Conservation (phyloP, 2,888 invertebrate species). For the Miltochrista miniata region DNA sequence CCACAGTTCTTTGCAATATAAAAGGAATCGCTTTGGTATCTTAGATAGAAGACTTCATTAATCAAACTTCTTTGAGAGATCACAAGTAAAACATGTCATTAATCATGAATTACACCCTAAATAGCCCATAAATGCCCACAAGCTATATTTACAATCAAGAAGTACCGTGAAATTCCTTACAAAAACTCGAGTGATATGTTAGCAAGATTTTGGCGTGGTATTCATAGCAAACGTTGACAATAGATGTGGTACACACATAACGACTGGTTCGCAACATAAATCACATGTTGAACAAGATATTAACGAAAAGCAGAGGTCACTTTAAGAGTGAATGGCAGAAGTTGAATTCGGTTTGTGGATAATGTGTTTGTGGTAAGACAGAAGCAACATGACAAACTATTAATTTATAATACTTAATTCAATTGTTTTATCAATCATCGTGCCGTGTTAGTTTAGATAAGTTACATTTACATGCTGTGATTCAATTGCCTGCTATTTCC, state of each 20-base stretch:
- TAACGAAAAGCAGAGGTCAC: slow-evolving; percentile 37
- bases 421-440: too few species aligned
- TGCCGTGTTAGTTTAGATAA: too few species aligned
- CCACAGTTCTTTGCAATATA: not conserved
- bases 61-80: slow-evolving; percentile 47
- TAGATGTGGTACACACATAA: slow-evolving; percentile 41
- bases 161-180: slow-evolving; percentile 64
- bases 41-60: slow-evolving; percentile 35
- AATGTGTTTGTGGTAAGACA: not conserved
- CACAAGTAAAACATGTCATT: slow-evolving; percentile 61
- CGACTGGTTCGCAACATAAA: slow-evolving; percentile 63
- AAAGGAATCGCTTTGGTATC: not conserved
- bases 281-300: slow-evolving; percentile 75
- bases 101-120: slow-evolving; percentile 62
- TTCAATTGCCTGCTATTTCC: too few species aligned
- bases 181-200: slow-evolving; percentile 49
- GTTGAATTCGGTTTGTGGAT: not conserved
- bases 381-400: too few species aligned
- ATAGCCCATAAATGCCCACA: slow-evolving; percentile 79
- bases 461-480: too few species aligned
- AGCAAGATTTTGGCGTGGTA: slow-evolving; percentile 58
- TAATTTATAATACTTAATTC: too few species aligned
- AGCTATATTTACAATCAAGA: slow-evolving; percentile 55
- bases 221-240: slow-evolving; percentile 28
- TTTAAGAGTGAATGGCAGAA: slow-evolving; percentile 11